Base-by-base conservation (phyloP, 2,888 invertebrate genomes). In the Pherbina coryleti region DNA sequence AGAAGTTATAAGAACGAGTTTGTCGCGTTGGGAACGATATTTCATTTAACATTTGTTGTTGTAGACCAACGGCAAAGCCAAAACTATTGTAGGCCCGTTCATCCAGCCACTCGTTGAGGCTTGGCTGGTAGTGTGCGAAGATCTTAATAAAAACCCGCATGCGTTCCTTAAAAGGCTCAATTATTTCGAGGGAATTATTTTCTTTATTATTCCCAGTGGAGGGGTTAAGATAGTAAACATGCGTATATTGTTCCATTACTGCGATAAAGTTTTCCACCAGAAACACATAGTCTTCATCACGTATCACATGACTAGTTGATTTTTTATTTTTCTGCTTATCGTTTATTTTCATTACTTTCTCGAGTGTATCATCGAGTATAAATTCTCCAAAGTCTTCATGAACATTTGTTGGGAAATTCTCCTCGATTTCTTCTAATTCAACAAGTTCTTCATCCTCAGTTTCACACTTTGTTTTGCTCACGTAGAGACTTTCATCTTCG, bases 401-500 rank as follows among this genome's bases (percentile, higher is more conserved):
- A 0, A 93, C 91, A 82, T 92, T 92, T 0, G 93, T 93, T 0
- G 95, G 95, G 85, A 96, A 96, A 85, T 94, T 90, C 85, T 92
- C 91, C 80, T 91, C 90, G 76, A 95, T 92, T 89, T 95, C 94
- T 75, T 91, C 89, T 22, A 91, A 87, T 0, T 93, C 92, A 78
- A 92, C 91, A 22, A 93, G 92, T 80, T 95, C 94, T 84, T 95
- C 95, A 25, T 93, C 91, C 85, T 93, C 92, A 25, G 92, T 92
- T 82, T 92, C 92, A 75, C 93, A 93, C 88, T 92, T 92, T 0
- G 93, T 92, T 85, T 93, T 94, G 11, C 93, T 94, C 76, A 93
- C 93, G 87, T 95, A 96, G 64, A 97, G 90, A 82, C 93, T 94
- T 74, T 95, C 95, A 78, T 95, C 94, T 82, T 96, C 96, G 73